These are phyloP conservation scores for Hemistola chrysoprasaria DNA, from an alignment of 2,888 invertebrate species.

Conservation along the genomic window DNA sequence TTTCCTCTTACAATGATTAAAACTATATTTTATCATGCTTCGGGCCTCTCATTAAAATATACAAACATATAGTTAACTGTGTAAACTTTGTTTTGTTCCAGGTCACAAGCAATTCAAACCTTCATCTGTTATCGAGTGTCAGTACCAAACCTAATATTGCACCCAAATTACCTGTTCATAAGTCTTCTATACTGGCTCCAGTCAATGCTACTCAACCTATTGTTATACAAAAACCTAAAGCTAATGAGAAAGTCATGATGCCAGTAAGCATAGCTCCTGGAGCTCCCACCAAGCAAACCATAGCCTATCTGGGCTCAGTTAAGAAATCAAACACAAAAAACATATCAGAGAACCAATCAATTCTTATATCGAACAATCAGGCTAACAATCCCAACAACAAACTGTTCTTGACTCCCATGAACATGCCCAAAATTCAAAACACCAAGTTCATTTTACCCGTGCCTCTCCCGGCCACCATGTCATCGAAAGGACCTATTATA, in stretches of 20 bases:
- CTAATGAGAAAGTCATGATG: conserved; percentile 72
- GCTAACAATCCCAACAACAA: conserved; percentile 72
- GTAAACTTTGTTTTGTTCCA: conserved; percentile 40
- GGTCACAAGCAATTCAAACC: conserved; percentile 68
- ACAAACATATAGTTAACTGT: no score
- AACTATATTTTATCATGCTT: no score
- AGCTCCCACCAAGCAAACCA: conserved; percentile 67
- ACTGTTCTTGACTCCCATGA: conserved; percentile 81
- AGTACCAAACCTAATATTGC: conserved; percentile 67
- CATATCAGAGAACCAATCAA: conserved; percentile 67
- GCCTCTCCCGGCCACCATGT: conserved; percentile 77
- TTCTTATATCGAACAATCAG: conserved; percentile 73
- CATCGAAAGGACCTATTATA: conserved; percentile 82
- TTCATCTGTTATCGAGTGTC: conserved; percentile 71
- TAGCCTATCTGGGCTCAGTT: conserved; percentile 80
- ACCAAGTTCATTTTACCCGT: conserved; percentile 80
- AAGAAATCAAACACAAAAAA: conserved; percentile 72
- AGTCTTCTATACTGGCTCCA: conserved; percentile 67
- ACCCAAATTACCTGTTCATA: conserved; percentile 59
- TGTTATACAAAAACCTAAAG: conserved; percentile 81
- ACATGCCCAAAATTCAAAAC: conserved; percentile 80
- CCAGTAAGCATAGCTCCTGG: conserved; percentile 73
- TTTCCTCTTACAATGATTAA: no score
- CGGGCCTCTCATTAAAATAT: no score
- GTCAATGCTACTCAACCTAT: conserved; percentile 74